Percentiles rank a stretch among this genome's conserved stretches.
phyloP scores from a whole-genome alignment of 92 coral and sea anemone species.

The Porites cylindrica region DNA sequence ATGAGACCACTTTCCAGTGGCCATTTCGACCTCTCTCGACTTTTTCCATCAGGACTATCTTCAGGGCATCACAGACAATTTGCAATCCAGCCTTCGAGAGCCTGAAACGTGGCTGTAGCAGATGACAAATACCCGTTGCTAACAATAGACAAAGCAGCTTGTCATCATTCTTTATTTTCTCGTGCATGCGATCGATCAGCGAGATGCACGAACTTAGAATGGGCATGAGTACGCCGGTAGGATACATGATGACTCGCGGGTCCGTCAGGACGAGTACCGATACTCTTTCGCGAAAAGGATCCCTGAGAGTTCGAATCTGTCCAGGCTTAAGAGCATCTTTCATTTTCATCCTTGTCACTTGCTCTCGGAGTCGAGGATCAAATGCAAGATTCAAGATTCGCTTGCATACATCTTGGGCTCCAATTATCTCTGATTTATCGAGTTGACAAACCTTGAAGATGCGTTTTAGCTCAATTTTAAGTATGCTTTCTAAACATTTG shows the following conservation, averaged over 20 bases:
- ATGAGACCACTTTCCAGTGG: too few relatives aligned
- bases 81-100: too few relatives aligned
- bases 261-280: constrained; percentile 6
- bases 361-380: too few relatives aligned
- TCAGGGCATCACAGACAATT: too few relatives aligned
- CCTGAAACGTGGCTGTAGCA: too few relatives aligned
- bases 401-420: background rate
- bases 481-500: background rate
- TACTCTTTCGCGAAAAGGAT: too few relatives aligned
- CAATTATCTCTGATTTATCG: background rate
- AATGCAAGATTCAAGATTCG: background rate
- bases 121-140: too few relatives aligned
- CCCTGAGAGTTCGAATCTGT: too few relatives aligned
- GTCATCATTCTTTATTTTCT: background rate
- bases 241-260: background rate
- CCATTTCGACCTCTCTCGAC: too few relatives aligned
- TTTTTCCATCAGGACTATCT: too few relatives aligned
- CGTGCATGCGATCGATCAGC: background rate
- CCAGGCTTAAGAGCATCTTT: too few relatives aligned
- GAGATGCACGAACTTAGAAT: background rate
- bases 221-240: background rate
- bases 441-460: background rate
- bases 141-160: background rate
- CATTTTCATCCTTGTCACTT: too few relatives aligned
- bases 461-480: background rate